These are phyloP conservation scores for Holothuria leucospilota DNA, from an alignment of 53 echinoderm and acorn worm genomes.

Conservation along the genomic window DNA sequence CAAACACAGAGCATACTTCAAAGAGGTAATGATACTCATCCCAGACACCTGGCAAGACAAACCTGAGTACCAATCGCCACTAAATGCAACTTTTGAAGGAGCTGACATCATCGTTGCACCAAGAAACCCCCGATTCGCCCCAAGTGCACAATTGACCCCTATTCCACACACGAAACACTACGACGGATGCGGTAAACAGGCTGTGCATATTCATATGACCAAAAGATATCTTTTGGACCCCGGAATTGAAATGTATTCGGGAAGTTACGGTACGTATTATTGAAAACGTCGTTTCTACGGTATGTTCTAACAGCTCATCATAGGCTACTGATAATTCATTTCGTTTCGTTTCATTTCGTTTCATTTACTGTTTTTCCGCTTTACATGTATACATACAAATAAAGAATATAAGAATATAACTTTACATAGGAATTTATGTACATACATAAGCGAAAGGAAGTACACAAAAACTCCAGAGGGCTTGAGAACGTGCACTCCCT, in stretches of 20 bases:
- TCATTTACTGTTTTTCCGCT: too few species aligned
- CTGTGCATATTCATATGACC: conserved; percentile 63
- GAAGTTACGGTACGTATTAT: too few species aligned
- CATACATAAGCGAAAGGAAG: too few species aligned
- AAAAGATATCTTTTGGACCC: conserved; percentile 41
- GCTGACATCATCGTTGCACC: conserved; percentile 76
- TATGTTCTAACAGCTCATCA: too few species aligned
- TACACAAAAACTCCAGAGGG: too few species aligned
- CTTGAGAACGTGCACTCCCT: too few species aligned
- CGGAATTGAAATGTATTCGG: background rate
- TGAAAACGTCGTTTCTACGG: too few species aligned
- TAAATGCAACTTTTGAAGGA: conserved; percentile 67
- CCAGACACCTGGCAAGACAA: conserved; percentile 61
- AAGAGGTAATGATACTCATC: conserved; percentile 67
- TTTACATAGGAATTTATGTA: too few species aligned
- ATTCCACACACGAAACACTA: conserved; percentile 70
- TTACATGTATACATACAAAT: too few species aligned
- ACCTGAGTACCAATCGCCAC: conserved; percentile 63
- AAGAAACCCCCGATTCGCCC: conserved; percentile 72
- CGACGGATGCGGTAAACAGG: conserved; percentile 70
- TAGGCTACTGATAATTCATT: too few species aligned
- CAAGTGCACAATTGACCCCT: conserved; percentile 13
- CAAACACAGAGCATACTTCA: conserved; percentile 62
- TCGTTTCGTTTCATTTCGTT: too few species aligned
- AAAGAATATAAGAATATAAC: too few species aligned